Percentiles rank a stretch among this genome's conserved stretches.
These are phyloP conservation scores for Menidia beryllina DNA, from an alignment of 2,113 vertebrate species.

Conservation along the genomic window DNA sequence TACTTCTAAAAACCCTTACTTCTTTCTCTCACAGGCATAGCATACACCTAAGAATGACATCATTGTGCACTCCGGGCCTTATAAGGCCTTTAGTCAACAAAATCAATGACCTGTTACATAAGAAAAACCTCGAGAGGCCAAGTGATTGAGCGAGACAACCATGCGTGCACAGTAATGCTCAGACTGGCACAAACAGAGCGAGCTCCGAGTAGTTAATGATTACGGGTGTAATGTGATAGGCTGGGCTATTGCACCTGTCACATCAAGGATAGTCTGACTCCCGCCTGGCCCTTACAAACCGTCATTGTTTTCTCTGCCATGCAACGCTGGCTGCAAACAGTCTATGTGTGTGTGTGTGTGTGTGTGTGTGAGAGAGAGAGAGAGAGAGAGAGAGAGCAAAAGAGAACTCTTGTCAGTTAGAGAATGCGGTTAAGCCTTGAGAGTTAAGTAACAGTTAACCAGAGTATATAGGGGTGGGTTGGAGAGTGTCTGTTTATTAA, in stretches of 20 bases:
- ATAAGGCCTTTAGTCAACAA: constrained; percentile 63
- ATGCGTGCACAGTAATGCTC: constrained; percentile 21
- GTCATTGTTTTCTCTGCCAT: constrained; percentile 56
- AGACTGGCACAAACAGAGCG: constrained; percentile 27
- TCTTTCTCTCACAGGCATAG: constrained; percentile 6
- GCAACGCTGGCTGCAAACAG: constrained; percentile 53
- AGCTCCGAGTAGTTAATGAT: constrained; percentile 63
- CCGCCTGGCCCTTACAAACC: constrained; percentile 54
- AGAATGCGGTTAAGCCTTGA: background rate
- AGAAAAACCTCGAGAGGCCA: constrained; percentile 7
- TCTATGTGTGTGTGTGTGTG: constrained; percentile 13
- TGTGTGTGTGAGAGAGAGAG: constrained; percentile 1
- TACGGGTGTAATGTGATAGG: constrained; percentile 58
- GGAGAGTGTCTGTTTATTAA: background rate
- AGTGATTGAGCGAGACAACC: constrained; percentile 50
- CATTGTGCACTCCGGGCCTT: constrained; percentile 39
- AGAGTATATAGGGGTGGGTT: constrained; percentile 14
- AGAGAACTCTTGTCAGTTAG: background rate
- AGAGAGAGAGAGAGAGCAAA: no score
- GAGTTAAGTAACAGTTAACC: constrained; percentile 17
- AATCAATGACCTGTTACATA: constrained; percentile 59
- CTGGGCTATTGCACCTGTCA: constrained; percentile 61
- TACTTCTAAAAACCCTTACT: no score
- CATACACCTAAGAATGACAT: constrained; percentile 61
- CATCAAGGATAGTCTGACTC: constrained; percentile 49